Conservation (phyloP, 2,888 invertebrate species). For the Heliconius charithonia region DNA sequence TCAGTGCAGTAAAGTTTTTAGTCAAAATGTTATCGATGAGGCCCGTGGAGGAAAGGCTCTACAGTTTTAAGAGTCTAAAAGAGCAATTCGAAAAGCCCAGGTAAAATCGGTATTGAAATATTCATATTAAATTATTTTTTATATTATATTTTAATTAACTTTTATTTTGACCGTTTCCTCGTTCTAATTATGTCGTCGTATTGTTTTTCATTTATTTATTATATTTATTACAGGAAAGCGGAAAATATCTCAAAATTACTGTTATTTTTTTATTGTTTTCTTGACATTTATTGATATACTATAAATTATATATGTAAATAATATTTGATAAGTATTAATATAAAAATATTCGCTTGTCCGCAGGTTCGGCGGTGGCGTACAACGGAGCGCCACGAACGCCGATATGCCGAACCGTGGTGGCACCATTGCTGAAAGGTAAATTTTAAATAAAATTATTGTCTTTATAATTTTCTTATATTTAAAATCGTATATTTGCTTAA, state of each 20-base stretch:
- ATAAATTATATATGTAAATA: too few relatives aligned
- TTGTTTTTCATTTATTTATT: background rate
- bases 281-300: background rate
- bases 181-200: too few relatives aligned
- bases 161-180: background rate
- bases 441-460: background rate
- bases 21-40: constrained; percentile 68
- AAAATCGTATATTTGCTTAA: background rate
- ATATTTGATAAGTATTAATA: too few relatives aligned
- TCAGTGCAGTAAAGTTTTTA: constrained; percentile 48
- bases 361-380: constrained; percentile 75
- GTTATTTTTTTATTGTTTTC: too few relatives aligned
- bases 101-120: constrained; percentile 54
- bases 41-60: constrained; percentile 67
- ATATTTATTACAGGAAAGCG: background rate
- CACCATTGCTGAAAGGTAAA: constrained; percentile 84
- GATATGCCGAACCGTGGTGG: constrained; percentile 80
- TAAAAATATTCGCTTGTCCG: constrained; percentile 43
- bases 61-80: constrained; percentile 71
- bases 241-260: too few relatives aligned
- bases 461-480: background rate
- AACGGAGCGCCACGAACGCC: constrained; percentile 81
- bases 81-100: constrained; percentile 74
- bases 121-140: background rate
- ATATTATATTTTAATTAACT: background rate